Percentiles rank a stretch among this genome's conserved stretches.
Evolutionary conservation across 2,113 vertebrate genomes (phyloP).

Genomic region (Hippocampus abdominalis): DNA sequence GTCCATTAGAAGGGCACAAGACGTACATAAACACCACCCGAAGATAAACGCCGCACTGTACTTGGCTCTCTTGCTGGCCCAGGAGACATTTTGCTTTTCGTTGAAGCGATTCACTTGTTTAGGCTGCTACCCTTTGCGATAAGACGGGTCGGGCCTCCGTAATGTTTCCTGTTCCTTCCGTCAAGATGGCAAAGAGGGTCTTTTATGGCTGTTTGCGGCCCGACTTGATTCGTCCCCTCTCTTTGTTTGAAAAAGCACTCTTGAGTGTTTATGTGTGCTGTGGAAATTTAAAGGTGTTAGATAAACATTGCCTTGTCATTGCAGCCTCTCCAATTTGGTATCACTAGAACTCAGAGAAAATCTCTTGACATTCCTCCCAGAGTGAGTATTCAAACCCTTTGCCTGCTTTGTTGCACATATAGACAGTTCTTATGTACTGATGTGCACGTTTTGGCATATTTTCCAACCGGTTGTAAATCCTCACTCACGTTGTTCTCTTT

Average conservation of each 20-base stretch:
- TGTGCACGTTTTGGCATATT: not conserved
- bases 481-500: not conserved
- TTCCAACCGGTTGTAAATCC: not conserved
- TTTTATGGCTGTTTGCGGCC: constrained; percentile 3
- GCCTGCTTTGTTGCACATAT: not conserved
- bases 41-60: constrained; percentile 31
- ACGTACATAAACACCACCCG: not conserved
- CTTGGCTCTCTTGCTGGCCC: constrained; percentile 19
- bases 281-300: constrained; percentile 4
- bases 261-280: not conserved
- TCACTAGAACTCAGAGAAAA: constrained; percentile 98
- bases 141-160: constrained; percentile 51
- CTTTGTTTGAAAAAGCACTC: constrained; percentile 10
- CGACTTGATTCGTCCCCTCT: not conserved
- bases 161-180: constrained; percentile 48
- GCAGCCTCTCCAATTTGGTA: constrained; percentile 89
- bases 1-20: constrained; percentile 10
- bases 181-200: constrained; percentile 22
- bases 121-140: constrained; percentile 48
- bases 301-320: constrained; percentile 38
- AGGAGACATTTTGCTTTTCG: constrained; percentile 26
- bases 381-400: constrained; percentile 79
- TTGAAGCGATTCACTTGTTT: constrained; percentile 50
- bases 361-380: constrained; percentile 90
- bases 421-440: not conserved